Base-by-base conservation (phyloP, 37 sponge, comb jelly and placozoan species). In the Axinella damicornis region DNA sequence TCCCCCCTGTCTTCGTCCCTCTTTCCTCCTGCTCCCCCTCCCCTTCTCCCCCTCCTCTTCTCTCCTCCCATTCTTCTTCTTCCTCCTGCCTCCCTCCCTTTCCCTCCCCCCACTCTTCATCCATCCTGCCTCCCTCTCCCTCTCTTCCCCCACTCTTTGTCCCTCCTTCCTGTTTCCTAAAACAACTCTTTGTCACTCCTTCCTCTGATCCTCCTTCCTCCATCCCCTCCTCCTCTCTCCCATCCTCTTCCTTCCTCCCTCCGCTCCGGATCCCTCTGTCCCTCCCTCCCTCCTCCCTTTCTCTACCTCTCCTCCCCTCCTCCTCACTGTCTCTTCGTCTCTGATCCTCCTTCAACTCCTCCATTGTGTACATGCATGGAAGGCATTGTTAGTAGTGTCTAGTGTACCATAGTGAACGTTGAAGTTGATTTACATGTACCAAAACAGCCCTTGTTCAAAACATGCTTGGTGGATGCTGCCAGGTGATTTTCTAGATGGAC, bases 241-340 rank as follows among this genome's bases (percentile, higher is more conserved):
- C 33, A 2, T 27, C 11, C 17, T 46, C 22, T 32, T 11, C 18
- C 0, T 33, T 36, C 35, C 54, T 89, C 89, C 76, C 19, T 41
- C 83, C 0, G 65, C 91, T 31, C 46, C 19, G 18, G 31, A 85
- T 1, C 76, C 73, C 21, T 54, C 88, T 60, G 95, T 92, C 0
- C 76, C 71, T 55, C 95, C 95, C n/a, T 82, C 85, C 16, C 64
- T 92, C 38, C 16, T 88, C 96, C 1, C 85, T 95, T 31, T 90
- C 96, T 2, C 92, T 94, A 18, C 87, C 46, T 9, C 46, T 9
- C 18, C 71, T 19, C 40, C 16, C 41, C 71, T n/a, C 71, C n/a
- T 16, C 40, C 71, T 39, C 36, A n/a, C 71, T 41, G 16, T 1
- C 39, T 21, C 71, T 5, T 2, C 61, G 21, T 65, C 20, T 55